Conservation (phyloP, 2,888 invertebrate genomes). For the Punctoribates punctum region DNA sequence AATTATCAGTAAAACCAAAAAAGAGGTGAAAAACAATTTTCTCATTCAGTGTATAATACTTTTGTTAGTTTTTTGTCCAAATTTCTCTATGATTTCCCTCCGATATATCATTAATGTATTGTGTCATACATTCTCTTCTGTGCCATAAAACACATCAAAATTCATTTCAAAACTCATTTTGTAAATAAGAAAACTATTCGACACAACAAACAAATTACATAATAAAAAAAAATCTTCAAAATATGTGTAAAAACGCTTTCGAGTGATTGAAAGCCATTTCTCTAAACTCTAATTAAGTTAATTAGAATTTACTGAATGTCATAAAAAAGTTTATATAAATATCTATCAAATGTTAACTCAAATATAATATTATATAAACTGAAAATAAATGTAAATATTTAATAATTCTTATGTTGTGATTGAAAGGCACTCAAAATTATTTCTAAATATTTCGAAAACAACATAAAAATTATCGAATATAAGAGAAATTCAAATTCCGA, state of each 20-base stretch:
- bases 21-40: too few relatives aligned
- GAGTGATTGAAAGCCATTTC: neutral
- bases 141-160: constrained; percentile 10
- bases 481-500: too few relatives aligned
- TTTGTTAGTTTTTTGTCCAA: neutral
- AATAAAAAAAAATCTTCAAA: neutral
- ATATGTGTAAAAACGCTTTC: neutral
- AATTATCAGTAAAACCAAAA: too few relatives aligned
- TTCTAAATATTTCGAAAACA: neutral
- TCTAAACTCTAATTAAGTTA: neutral
- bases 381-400: constrained; percentile 24
- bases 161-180: constrained; percentile 1
- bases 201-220: neutral
- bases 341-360: neutral
- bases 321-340: neutral
- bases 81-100: neutral
- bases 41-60: neutral
- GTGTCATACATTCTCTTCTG: constrained; percentile 19
- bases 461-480: constrained; percentile 3
- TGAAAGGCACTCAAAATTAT: neutral
- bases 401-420: constrained; percentile 6
- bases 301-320: neutral
- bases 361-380: constrained; percentile 6
- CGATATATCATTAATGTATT: neutral
- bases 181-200: constrained; percentile 16